Evolutionary conservation across 2,113 vertebrate genomes (phyloP).

Genomic region (Eptatretus burgeri): DNA sequence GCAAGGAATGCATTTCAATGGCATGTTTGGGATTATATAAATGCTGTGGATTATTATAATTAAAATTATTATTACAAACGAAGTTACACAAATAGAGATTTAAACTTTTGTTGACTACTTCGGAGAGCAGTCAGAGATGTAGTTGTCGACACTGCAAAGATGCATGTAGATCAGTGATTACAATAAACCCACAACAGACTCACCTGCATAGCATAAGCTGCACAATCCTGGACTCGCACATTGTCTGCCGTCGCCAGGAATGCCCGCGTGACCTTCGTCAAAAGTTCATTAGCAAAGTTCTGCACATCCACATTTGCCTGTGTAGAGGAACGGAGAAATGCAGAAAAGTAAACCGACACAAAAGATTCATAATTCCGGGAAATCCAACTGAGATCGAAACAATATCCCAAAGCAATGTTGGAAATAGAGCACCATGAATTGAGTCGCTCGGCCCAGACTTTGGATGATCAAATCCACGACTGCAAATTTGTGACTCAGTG

Average conservation of each 20-base stretch:
- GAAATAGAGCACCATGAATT: too few species aligned
- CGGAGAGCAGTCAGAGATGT: not conserved
- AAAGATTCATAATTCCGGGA: too few species aligned
- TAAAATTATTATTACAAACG: too few species aligned
- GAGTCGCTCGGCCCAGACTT: too few species aligned
- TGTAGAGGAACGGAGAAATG: not conserved
- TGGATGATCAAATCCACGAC: too few species aligned
- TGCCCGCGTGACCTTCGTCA: slow-evolving; percentile 61
- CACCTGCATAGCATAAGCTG: slow-evolving; percentile 85
- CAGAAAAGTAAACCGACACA: too few species aligned
- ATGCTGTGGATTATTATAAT: not conserved
- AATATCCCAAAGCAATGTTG: too few species aligned
- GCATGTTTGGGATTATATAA: not conserved
- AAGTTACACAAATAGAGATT: not conserved
- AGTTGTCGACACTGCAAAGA: too few species aligned
- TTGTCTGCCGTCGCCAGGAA: slow-evolving; percentile 83
- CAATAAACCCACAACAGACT: not conserved
- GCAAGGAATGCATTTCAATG: too few species aligned
- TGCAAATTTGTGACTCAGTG: too few species aligned
- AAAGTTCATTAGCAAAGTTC: slow-evolving; percentile 51
- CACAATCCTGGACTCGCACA: slow-evolving; percentile 76
- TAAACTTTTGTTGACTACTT: not conserved
- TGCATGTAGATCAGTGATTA: not conserved
- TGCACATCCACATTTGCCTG: slow-evolving; percentile 64
- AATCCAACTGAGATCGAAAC: too few species aligned